These are phyloP conservation scores for Heliconius aoede DNA, from an alignment of 2,888 invertebrate species.

Conservation along the genomic window DNA sequence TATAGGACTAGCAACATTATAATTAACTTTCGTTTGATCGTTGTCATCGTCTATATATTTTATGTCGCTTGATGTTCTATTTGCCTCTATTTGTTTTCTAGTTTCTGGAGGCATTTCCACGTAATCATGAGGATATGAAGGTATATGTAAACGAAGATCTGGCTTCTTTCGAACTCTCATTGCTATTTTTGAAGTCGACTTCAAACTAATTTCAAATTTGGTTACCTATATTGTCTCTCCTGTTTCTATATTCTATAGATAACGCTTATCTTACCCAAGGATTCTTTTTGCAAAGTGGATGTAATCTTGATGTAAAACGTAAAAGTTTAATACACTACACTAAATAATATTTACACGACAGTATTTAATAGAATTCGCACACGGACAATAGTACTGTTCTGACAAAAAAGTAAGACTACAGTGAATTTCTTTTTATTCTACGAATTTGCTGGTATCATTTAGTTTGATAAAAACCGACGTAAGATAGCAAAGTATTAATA, in stretches of 20 bases:
- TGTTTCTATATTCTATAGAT: constrained; percentile 41
- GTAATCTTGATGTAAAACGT: constrained; percentile 37
- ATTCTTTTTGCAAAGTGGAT: constrained; percentile 23
- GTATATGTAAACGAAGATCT: constrained; percentile 68
- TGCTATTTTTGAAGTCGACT: constrained; percentile 3
- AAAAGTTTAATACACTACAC: constrained; percentile 34
- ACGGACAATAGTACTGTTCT: constrained; percentile 26
- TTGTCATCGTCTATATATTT: constrained; percentile 56
- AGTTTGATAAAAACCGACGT: constrained; percentile 47
- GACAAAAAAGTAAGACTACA: constrained; percentile 54
- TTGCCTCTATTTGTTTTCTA: constrained; percentile 58
- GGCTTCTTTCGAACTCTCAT: constrained; percentile 73
- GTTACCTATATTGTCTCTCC: constrained; percentile 22
- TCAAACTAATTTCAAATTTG: constrained; percentile 10
- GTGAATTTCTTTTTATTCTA: constrained; percentile 60
- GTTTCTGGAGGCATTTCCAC: constrained; percentile 73
- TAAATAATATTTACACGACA: neutral
- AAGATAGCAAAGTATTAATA: constrained; percentile 40
- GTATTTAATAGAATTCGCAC: neutral
- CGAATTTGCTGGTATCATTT: constrained; percentile 50
- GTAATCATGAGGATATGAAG: constrained; percentile 71
- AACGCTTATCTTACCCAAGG: constrained; percentile 46
- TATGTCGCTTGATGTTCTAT: constrained; percentile 54
- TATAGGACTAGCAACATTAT: constrained; percentile 47
- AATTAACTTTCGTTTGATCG: constrained; percentile 35